Evolutionary conservation across 2,888 invertebrate genomes (phyloP).

Genomic region (Linhomoeus sp.): DNA sequence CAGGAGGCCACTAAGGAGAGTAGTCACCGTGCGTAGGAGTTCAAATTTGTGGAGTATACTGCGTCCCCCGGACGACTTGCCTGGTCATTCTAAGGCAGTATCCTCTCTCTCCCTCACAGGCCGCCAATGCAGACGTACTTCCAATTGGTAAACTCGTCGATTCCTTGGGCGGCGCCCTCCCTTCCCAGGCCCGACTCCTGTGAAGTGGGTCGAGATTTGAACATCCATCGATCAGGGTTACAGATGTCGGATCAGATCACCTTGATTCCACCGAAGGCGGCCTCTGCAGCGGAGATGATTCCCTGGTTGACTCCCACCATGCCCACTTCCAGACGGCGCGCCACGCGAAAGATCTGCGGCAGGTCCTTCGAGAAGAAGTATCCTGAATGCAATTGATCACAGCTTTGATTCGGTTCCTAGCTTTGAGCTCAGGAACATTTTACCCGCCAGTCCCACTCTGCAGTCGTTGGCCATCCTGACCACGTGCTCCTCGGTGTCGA

Average conservation of each 20-base stretch:
- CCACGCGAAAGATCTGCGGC: slow-evolving; percentile 72
- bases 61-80: too few species aligned
- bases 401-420: not conserved
- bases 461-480: slow-evolving; percentile 60
- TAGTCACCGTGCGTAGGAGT: too few species aligned
- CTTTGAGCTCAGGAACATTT: too few species aligned
- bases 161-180: slow-evolving; percentile 18
- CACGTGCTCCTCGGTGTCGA: slow-evolving; percentile 69
- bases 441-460: slow-evolving; percentile 56
- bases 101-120: not conserved
- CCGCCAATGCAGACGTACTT: slow-evolving; percentile 18
- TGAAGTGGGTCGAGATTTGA: too few species aligned
- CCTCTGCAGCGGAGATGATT: slow-evolving; percentile 67
- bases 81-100: too few species aligned
- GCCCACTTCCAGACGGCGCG: slow-evolving; percentile 62
- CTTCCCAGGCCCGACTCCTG: slow-evolving; percentile 13
- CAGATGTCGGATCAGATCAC: too few species aligned
- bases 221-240: too few species aligned
- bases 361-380: slow-evolving; percentile 80
- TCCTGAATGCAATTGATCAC: slow-evolving; percentile 33
- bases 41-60: too few species aligned
- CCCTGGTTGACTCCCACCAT: slow-evolving; percentile 70
- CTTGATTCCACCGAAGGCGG: slow-evolving; percentile 93
- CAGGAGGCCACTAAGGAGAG: too few species aligned
- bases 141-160: slow-evolving; percentile 27